Conservation (phyloP, 2,888 invertebrate species). For the Coenonympha arcania region DNA sequence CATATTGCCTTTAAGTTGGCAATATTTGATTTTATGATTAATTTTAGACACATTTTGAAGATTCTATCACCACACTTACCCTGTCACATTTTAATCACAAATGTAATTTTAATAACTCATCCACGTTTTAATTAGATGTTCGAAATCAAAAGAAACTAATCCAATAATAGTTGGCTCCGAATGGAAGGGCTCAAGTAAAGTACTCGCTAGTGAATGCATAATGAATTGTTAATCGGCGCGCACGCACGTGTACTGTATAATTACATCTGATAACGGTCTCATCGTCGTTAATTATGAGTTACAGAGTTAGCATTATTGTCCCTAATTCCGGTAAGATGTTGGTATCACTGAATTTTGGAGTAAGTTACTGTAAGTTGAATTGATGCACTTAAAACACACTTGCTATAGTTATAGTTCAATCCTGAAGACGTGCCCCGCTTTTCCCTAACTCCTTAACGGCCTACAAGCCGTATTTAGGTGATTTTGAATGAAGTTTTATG, state of each 20-base stretch:
- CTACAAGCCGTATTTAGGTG: too few species aligned
- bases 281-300: neutral
- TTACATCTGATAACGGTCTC: conserved; percentile 4
- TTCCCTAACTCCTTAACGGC: too few species aligned
- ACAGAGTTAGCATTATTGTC: conserved; percentile 1
- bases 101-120: too few species aligned
- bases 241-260: neutral
- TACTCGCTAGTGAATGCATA: conserved; percentile 2
- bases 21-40: too few species aligned
- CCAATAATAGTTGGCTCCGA: conserved; percentile 2
- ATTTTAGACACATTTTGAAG: too few species aligned
- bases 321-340: neutral
- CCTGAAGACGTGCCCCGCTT: too few species aligned
- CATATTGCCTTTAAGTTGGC: too few species aligned
- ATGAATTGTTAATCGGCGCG: neutral
- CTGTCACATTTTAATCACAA: too few species aligned
- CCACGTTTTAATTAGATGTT: neutral
- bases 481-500: too few species aligned
- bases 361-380: neutral
- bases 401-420: too few species aligned
- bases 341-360: neutral
- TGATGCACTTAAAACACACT: too few species aligned
- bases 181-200: conserved; percentile 2
- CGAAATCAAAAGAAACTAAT: neutral
- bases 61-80: too few species aligned